A percentile compares a stretch with the other conserved stretches of the same genome.
phyloP scores from a whole-genome alignment of 1,140 invertebrate species.

The Babylonia areolata region DNA sequence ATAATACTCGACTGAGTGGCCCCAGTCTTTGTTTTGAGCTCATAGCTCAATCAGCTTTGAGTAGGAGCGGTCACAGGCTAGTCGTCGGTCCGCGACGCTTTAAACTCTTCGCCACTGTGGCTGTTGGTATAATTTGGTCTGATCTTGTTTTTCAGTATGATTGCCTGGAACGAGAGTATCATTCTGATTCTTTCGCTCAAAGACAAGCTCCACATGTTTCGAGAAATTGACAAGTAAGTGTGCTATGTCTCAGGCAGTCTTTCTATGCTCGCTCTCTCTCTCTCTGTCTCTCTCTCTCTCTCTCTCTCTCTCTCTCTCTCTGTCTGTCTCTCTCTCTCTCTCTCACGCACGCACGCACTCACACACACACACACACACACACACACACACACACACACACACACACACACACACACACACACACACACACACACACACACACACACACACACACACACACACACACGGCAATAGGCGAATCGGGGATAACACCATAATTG shows the following conservation, averaged over 20 bases:
- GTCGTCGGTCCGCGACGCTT: too few species aligned
- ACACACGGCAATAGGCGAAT: too few species aligned
- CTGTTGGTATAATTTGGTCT: too few species aligned
- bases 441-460: too few species aligned
- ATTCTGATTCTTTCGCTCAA: slow-evolving; percentile 65
- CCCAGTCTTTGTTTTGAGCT: too few species aligned
- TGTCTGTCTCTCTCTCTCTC: not conserved
- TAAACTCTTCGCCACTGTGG: too few species aligned
- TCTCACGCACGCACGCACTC: not conserved
- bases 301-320: not conserved
- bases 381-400: not conserved
- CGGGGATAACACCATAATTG: too few species aligned
- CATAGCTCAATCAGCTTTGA: too few species aligned
- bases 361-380: not conserved
- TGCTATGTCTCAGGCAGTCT: not conserved
- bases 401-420: not conserved
- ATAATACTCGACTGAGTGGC: too few species aligned
- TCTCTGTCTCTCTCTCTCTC: not conserved
- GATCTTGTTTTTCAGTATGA: slow-evolving; percentile 52
- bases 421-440: too few species aligned
- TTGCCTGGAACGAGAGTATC: slow-evolving; percentile 68
- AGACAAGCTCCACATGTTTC: slow-evolving; percentile 67
- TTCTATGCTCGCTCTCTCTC: too few species aligned
- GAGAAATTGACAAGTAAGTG: slow-evolving; percentile 71
- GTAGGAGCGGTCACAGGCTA: too few species aligned